phyloP scores from a whole-genome alignment of 2,797 vertebrate species.

The Phrynocephalus forsythii region DNA sequence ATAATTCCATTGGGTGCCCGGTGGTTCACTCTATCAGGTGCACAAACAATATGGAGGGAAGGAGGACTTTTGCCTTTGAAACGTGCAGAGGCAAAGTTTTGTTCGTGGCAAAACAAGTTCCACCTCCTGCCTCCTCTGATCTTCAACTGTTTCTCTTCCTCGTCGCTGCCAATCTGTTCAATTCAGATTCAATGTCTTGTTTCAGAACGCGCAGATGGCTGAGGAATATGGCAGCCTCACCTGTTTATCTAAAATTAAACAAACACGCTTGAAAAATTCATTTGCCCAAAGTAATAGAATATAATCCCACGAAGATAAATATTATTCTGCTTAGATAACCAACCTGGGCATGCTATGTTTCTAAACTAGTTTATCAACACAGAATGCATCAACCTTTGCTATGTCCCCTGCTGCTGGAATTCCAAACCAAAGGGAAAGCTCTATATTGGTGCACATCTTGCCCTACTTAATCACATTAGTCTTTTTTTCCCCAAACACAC shows the following conservation, averaged over 20 bases:
- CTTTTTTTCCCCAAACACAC: conserved; percentile 51
- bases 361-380: conserved; percentile 20
- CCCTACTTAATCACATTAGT: conserved; percentile 67
- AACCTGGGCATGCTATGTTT: conserved; percentile 24
- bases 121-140: no score
- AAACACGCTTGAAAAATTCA: conserved; percentile 66
- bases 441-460: conserved; percentile 53
- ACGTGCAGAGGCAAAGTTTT: conserved; percentile 6
- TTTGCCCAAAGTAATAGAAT: conserved; percentile 59
- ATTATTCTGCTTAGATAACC: conserved; percentile 50
- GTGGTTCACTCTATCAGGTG: conserved; percentile 38
- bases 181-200: conserved; percentile 43
- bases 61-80: conserved; percentile 38
- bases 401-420: conserved; percentile 37
- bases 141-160: conserved; percentile 39
- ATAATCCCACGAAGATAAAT: conserved; percentile 63
- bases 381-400: conserved; percentile 13
- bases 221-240: conserved; percentile 57
- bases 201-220: conserved; percentile 46
- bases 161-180: conserved; percentile 36
- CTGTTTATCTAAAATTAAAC: conserved; percentile 58
- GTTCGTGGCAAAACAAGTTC: conserved; percentile 20
- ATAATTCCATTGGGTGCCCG: conserved; percentile 1
- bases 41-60: conserved; percentile 25
- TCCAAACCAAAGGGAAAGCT: conserved; percentile 48